Base-by-base conservation (phyloP, 2,797 vertebrate genomes). In the Poecile montanus region DNA sequence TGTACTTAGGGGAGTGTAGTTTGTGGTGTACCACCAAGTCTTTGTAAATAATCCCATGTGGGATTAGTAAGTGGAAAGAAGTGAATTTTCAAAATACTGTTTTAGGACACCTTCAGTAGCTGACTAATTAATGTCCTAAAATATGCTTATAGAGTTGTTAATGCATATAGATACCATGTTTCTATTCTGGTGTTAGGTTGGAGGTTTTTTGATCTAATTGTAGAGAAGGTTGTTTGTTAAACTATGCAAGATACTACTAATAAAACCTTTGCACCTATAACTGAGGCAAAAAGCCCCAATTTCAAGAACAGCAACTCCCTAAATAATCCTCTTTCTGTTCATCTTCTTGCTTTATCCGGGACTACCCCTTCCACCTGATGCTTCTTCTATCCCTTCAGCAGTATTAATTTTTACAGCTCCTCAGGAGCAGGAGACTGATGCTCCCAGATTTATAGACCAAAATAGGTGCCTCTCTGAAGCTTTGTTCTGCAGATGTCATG, bases 81-180 rank as follows among this genome's bases (percentile, higher is more conserved):
- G 25, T 3, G 72, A 45, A 16, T 70, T 91, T 71, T 72, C 44
- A 65, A 72, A 88, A 68, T 60, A 23, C 22, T 79, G 23, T 54
- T 44, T 67, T 42, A 80, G 38, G 74, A 66, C 38, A 66, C 40
- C 7, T 78, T 92, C 36, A 45, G 27, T 85, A 42, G 13, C 21
- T 51, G 54, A n/a, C 13, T 83, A 61, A 62, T 67, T 73, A 83
- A n/a, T 58, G 8, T 11, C 67, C 65, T 91, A 87, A 87, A 95
- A 85, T 40, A 11, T 19, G 9, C 6, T 27, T 48, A 38, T 4
- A 48, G 36, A 60, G 32, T 68, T 57, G 5, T 70, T 89, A 66
- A 72, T n/a, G 20, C 23, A 8, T 7, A 15, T 26, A 63, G 51
- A 23, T 44, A 34, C 13, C 0, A 0, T 10, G 6, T 40, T 81